Evolutionary conservation across 2,888 invertebrate species (phyloP).

Genomic region (Lithophane socia): DNA sequence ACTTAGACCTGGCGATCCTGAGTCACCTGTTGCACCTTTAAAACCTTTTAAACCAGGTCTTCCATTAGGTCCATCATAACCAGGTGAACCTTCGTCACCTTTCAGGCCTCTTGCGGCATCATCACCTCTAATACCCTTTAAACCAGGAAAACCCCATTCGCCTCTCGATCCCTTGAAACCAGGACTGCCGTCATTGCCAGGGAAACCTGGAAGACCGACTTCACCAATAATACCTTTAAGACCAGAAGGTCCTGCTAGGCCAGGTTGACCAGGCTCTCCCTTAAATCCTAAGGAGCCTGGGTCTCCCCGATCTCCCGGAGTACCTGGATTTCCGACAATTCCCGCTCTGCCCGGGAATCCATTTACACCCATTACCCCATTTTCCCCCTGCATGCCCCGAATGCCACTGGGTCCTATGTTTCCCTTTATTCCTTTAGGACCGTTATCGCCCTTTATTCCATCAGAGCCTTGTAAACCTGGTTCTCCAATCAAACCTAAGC

Average conservation of each 20-base stretch:
- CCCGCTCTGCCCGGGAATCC: constrained; percentile 88
- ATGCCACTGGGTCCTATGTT: constrained; percentile 85
- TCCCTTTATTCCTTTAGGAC: constrained; percentile 90
- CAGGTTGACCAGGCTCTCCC: constrained; percentile 83
- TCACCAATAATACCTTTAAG: constrained; percentile 76
- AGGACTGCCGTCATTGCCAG: constrained; percentile 76
- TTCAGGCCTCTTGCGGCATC: constrained; percentile 91
- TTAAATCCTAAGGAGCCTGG: constrained; percentile 92
- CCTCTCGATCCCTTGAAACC: constrained; percentile 88
- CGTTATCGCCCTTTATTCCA: constrained; percentile 82
- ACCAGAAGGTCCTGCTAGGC: constrained; percentile 74
- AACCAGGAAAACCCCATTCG: constrained; percentile 89
- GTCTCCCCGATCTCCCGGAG: constrained; percentile 94
- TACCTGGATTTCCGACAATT: constrained; percentile 72
- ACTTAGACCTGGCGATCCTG: constrained; percentile 88
- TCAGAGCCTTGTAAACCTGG: constrained; percentile 85
- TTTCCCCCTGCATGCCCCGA: constrained; percentile 81
- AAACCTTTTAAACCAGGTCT: constrained; percentile 72
- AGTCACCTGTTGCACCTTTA: constrained; percentile 68
- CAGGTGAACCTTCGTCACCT: constrained; percentile 87
- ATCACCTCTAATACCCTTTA: constrained; percentile 91
- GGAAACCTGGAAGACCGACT: constrained; percentile 71
- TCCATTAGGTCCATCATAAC: constrained; percentile 87
- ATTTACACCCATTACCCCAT: constrained; percentile 78
- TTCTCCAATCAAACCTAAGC: constrained; percentile 90